Evolutionary conservation across 2,888 invertebrate species (phyloP), one percentile per base, ranked within the genome.

Genomic region (Antheraea assamensis): DNA sequence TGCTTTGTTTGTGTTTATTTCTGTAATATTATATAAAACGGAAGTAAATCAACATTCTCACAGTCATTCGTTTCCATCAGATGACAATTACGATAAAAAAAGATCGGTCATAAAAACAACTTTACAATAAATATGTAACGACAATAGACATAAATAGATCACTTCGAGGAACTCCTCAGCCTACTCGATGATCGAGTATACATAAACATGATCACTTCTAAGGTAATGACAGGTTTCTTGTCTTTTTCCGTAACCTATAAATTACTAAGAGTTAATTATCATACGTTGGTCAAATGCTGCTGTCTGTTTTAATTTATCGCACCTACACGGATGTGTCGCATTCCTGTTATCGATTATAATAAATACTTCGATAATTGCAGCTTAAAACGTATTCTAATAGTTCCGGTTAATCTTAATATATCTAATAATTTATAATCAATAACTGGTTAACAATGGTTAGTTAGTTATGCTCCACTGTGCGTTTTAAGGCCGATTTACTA

Each of bases 201-300:
- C 35, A 47, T 17, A 49, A 66, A 52, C n/a, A 42, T 70, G 52
- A 31, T 47, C 24, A 58, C 58, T 58, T 58, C 35, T 68, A 27
- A 52, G 8, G 52, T 71, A 61, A 64, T 68, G 71, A 73, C 74
- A 76, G 61, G 74, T 70, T 71, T 70, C 71, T 72, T 73, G 71
- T 73, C 71, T 42, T 73, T 75, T 76, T 73, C 74, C 74, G 75
- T 73, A 75, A 74, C 35, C 70, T 64, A 74, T 76, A 73, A 73
- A 74, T 73, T 58, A 70, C 58, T 2, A 70, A 55, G 19, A 70
- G 70, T 35, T 70, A 30, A 35, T 73, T 58, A 73, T 42, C 66
- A 70, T 58, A 72, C 64, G 42, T 31, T 58, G 70, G 70, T 73
- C 73, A 58, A 52, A n/a, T n/a, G 19, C 70, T 70, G 42, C 24